phyloP scores from a whole-genome alignment of 2,797 vertebrate genomes.

The Sebastes cheni region DNA sequence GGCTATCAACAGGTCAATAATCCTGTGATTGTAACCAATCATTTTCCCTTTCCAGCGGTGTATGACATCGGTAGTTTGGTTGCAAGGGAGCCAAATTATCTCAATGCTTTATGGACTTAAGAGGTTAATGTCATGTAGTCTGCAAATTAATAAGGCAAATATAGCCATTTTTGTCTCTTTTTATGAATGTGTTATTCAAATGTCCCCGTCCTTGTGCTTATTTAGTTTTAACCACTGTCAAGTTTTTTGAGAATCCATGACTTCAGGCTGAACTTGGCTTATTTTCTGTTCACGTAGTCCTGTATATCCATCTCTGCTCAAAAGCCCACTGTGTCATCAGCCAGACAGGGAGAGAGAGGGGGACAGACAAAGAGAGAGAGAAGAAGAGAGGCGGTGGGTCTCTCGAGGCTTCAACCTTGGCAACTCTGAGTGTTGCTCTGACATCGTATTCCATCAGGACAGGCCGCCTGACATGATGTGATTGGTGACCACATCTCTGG shows the following conservation, averaged over 20 bases:
- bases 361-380: constrained; percentile 38
- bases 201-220: neutral
- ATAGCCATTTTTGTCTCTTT: neutral
- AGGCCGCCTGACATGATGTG: constrained; percentile 77
- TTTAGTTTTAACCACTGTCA: constrained; percentile 7
- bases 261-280: constrained; percentile 33
- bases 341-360: constrained; percentile 46
- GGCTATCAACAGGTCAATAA: too few relatives aligned
- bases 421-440: constrained; percentile 76
- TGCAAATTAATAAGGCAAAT: constrained; percentile 1
- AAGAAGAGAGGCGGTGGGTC: constrained; percentile 51
- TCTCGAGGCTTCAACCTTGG: constrained; percentile 69
- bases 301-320: constrained; percentile 42
- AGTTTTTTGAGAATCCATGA: constrained; percentile 13
- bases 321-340: constrained; percentile 52
- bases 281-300: constrained; percentile 30
- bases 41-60: too few relatives aligned
- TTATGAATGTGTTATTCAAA: neutral
- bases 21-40: too few relatives aligned
- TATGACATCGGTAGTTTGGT: too few relatives aligned
- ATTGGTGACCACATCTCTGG: constrained; percentile 74
- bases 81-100: too few relatives aligned
- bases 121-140: neutral
- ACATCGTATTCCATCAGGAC: constrained; percentile 81
- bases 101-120: too few relatives aligned